Base-by-base conservation (phyloP, 2,113 vertebrate species). In the Antechinus flavipes region DNA sequence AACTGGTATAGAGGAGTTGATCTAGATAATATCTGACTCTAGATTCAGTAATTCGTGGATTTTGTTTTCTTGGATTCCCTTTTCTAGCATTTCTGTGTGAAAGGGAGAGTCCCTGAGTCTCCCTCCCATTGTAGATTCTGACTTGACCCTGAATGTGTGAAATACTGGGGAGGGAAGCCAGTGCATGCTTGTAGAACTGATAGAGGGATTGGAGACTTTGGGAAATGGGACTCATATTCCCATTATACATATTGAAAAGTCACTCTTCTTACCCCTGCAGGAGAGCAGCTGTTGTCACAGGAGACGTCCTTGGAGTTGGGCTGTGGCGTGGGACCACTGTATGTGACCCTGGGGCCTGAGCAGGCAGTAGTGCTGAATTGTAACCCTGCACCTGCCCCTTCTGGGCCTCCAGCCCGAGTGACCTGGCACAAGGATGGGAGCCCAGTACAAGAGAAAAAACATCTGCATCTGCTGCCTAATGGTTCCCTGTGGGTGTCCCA, bases 341-440 rank as follows among this genome's bases (percentile, higher is more conserved):
- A 98, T 84, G 99, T 99, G 97, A 98, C 99, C 76, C 97, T 99
- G 98, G 99, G 99, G 93, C 99, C 99, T 0, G 98, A 98, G 93
- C 98, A 98, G 54, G 98, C 97, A 5, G 98, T 99, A 84, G 97
- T 99, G 98, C 98, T 99, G 98, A 98, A 99, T 97, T 99, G 99
- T 96, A 99, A 98, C 97, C 98, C 99, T 92, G 99, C 99, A 54
- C 92, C 93, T 24, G 23, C 98, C 58, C 96, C 98, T 1, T 94
- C 95, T 0, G 99, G 99, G 61, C 97, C 98, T 54, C 98, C 99
- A 52, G 98, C 98, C 96, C 99, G 99, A 93, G 93, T 99, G 97
- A 99, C 99, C 0, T 99, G 99, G 99, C 98, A 98, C 97, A 99
- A 99, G 97, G 99, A 99, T 49, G 99, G 99, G 26, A 97, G 98